Conservation (phyloP, 2,888 invertebrate genomes). For the Perizoma affinitatum region DNA sequence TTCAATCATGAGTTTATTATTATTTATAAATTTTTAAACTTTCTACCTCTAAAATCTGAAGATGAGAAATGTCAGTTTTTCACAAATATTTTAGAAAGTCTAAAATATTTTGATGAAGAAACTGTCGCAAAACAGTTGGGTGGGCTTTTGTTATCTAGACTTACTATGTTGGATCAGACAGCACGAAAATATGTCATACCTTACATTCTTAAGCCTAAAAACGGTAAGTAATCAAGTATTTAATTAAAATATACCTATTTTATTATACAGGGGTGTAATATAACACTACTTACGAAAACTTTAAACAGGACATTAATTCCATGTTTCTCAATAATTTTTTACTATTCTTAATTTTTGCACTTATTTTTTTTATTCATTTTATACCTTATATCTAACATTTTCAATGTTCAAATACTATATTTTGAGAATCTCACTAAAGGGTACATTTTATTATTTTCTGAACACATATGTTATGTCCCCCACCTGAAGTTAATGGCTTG, state of each 20-base stretch:
- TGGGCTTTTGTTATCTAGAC: conserved; percentile 90
- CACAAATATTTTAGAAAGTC: conserved; percentile 86
- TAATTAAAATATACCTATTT: neutral
- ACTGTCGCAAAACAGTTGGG: conserved; percentile 93
- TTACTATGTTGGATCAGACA: conserved; percentile 92
- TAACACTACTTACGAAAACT: too few species aligned
- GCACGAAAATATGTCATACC: conserved; percentile 90
- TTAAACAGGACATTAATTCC: neutral
- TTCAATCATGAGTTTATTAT: conserved; percentile 94
- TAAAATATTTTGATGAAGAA: conserved; percentile 90
- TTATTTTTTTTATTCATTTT: too few species aligned
- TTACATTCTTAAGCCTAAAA: conserved; percentile 87
- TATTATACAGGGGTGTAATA: too few species aligned
- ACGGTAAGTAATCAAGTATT: conserved; percentile 77
- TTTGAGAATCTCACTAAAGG: too few species aligned
- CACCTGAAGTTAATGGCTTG: too few species aligned
- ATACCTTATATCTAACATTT: too few species aligned
- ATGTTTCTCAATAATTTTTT: too few species aligned
- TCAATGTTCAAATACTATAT: too few species aligned
- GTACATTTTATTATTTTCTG: too few species aligned
- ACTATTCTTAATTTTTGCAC: too few species aligned
- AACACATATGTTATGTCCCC: too few species aligned
- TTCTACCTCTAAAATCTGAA: conserved; percentile 91
- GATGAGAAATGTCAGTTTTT: conserved; percentile 92
- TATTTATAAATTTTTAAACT: conserved; percentile 92